Conservation (phyloP, 2,888 invertebrate species). For the Slavum lentiscoides region DNA sequence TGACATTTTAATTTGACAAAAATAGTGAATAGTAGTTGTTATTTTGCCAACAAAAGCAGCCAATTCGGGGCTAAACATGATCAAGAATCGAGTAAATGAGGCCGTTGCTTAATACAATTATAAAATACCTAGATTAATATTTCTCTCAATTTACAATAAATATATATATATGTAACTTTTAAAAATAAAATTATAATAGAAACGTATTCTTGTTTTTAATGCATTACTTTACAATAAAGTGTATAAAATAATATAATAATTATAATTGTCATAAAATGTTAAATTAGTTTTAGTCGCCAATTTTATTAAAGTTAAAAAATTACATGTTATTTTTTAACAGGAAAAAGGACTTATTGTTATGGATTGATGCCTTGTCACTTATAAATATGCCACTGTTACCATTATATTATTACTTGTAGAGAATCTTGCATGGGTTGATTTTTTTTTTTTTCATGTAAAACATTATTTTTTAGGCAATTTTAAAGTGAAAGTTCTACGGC, state of each 20-base stretch:
- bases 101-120: slow-evolving; percentile 29
- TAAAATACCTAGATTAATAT: slow-evolving; percentile 25
- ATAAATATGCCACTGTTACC: too few relatives aligned
- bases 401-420: too few relatives aligned
- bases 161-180: neutral
- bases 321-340: neutral
- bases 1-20: slow-evolving; percentile 51
- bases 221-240: neutral
- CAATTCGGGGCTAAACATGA: slow-evolving; percentile 44
- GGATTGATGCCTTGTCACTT: too few relatives aligned
- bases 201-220: neutral
- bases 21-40: slow-evolving; percentile 48
- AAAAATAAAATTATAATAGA: neutral
- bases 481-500: too few relatives aligned
- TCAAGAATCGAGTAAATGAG: slow-evolving; percentile 44
- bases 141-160: slow-evolving; percentile 6
- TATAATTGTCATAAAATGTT: neutral
- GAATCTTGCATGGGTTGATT: too few relatives aligned
- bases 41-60: slow-evolving; percentile 52
- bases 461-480: too few relatives aligned
- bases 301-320: neutral
- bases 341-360: too few relatives aligned
- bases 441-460: too few relatives aligned
- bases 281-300: neutral
- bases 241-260: neutral